Conservation (phyloP, 1,140 invertebrate genomes). For the Potamilus streckersoni region DNA sequence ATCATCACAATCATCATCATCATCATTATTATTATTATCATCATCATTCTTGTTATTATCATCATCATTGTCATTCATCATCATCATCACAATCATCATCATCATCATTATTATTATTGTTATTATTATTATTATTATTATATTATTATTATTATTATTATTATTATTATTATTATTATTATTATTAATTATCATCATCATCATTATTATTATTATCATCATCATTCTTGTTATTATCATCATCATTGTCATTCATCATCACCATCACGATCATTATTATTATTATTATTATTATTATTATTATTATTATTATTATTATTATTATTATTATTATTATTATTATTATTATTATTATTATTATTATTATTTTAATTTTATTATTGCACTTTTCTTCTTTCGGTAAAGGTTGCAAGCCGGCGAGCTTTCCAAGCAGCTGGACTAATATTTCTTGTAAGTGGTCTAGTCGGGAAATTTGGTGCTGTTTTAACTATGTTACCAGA, state of each 20-base stretch:
- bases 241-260: no score
- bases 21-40: no score
- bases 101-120: background rate
- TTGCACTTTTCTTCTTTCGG: background rate
- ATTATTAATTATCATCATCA: no score
- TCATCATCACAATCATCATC: background rate
- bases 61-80: no score
- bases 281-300: background rate
- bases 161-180: background rate
- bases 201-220: no score
- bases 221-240: no score
- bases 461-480: conserved; percentile 85
- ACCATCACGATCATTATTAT: background rate
- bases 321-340: no score
- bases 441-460: conserved; percentile 76
- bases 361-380: background rate
- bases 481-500: conserved; percentile 88
- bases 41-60: no score
- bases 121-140: no score
- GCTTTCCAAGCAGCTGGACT: conserved; percentile 78
- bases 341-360: background rate
- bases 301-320: background rate
- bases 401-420: conserved; percentile 54
- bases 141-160: background rate
- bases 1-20: no score